Evolutionary conservation across 53 echinoderm and acorn worm genomes (phyloP).

Genomic region (Paracentrotus lividus): DNA sequence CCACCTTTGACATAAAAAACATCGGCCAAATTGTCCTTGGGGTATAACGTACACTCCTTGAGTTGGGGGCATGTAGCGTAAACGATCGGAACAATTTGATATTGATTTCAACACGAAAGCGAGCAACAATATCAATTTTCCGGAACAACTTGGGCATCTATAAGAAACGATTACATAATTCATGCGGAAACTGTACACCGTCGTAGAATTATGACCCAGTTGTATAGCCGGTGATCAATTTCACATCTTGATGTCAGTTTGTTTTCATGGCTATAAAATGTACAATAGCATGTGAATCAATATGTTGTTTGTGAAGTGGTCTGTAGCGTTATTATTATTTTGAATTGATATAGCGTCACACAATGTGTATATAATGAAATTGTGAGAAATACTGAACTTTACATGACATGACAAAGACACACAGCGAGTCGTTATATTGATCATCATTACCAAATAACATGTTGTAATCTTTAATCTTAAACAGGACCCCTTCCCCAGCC

Average conservation of each 20-base stretch:
- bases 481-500: no score
- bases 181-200: constrained; percentile 39
- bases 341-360: no score
- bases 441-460: no score
- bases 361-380: no score
- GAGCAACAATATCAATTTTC: constrained; percentile 13
- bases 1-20: constrained; percentile 2
- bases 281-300: neutral
- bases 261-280: neutral
- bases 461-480: no score
- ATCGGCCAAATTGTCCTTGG: neutral
- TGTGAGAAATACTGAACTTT: no score
- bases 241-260: neutral
- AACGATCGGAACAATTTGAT: constrained; percentile 33
- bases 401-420: no score
- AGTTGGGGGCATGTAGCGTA: neutral
- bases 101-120: constrained; percentile 41
- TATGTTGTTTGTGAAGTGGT: neutral
- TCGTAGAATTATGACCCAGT: neutral
- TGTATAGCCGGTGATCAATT: neutral
- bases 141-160: constrained; percentile 12
- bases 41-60: constrained; percentile 14
- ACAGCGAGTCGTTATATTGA: no score
- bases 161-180: constrained; percentile 42
- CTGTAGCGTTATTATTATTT: no score